A percentile compares a stretch with the other conserved stretches of the same genome.
Evolutionary conservation across 2,113 vertebrate genomes (phyloP).

Genomic region (Laterallus jamaicensis): DNA sequence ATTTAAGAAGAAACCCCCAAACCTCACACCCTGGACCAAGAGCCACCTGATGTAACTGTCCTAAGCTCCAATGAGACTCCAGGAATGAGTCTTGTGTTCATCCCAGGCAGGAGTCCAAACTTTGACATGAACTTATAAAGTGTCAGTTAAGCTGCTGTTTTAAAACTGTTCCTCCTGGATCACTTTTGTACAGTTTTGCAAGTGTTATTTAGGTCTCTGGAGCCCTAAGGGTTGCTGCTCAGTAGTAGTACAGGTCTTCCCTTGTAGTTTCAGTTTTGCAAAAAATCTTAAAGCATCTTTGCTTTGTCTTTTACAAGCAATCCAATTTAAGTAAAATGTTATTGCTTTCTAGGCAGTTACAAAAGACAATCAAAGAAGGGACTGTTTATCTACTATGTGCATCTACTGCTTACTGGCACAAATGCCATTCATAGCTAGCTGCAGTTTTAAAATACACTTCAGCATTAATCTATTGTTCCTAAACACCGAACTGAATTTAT

Average conservation of each 20-base stretch:
- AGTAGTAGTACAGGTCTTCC: not conserved
- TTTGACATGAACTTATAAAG: not conserved
- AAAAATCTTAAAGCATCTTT: not conserved
- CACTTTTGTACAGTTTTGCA: not conserved
- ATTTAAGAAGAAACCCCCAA: not conserved
- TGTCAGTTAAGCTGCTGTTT: not conserved
- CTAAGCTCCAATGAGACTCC: not conserved
- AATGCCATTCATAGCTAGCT: not conserved
- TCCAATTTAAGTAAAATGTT: not conserved
- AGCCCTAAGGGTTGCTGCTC: not conserved
- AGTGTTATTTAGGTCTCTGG: not conserved
- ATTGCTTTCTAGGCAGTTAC: not conserved
- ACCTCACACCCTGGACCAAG: not conserved
- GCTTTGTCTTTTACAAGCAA: not conserved
- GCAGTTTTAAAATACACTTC: not conserved
- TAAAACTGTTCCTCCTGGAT: not conserved
- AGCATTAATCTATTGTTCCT: not conserved
- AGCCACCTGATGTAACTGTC: not conserved
- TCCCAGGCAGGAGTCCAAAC: not conserved
- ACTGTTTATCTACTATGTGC: not conserved
- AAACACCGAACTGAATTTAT: not conserved
- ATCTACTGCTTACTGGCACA: not conserved
- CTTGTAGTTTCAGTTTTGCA: not conserved
- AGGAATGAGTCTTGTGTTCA: not conserved
- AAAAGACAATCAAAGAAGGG: not conserved